Evolutionary conservation across 1,140 invertebrate species (phyloP), one percentile per base, ranked within the genome.

Genomic region (Scaptomyza montana): DNA sequence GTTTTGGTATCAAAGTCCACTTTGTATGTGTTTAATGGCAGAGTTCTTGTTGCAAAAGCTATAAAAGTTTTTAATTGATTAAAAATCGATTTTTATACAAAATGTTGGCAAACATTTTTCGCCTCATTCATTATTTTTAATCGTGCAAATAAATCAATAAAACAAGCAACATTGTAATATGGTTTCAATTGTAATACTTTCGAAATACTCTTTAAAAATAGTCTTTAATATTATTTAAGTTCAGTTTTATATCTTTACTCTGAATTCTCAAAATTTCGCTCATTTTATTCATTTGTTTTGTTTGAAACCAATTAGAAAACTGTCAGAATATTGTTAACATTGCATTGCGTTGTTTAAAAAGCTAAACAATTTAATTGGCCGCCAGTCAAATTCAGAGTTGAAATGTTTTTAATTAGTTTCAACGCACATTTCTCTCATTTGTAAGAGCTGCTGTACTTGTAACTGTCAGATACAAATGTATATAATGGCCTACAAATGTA

Each of bases 371-470:
- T 62, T 49, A 61, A 62, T 51, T 68, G 61, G 65, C 39, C 28
- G 49, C 41, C 56, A 45, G 62, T 71, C 54, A 59, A 66, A 66
- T 65, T 56, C 61, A 50, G 19, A 67, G 63, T 56, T 60, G 55
- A 72, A 67, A 72, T 67, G 49, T 54, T 72, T 72, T 72, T 72
- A 67, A 72, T 72, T 72, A 72, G 63, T 67, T 72, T 67, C 8
- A 47, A 10, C 16, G 56, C 3, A 13, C 47, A 30, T 33, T 53
- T 66, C 16, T 47, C 10, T 28, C 12, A 16, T 33, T 33, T 33
- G 30, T 33, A 7, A 25, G 21, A 25, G 21, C 1, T 25, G 30
- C 30, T 33, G 3, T 33, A 6, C 0, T 5, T 64, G 63, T 49
- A 51, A 56, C 28, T 47, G 49, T 51, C 54, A 74, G 33, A 70